A percentile compares a stretch with the other conserved stretches of the same genome.
phyloP scores from a whole-genome alignment of 1,140 invertebrate species.

The Coptotermes formosanus region DNA sequence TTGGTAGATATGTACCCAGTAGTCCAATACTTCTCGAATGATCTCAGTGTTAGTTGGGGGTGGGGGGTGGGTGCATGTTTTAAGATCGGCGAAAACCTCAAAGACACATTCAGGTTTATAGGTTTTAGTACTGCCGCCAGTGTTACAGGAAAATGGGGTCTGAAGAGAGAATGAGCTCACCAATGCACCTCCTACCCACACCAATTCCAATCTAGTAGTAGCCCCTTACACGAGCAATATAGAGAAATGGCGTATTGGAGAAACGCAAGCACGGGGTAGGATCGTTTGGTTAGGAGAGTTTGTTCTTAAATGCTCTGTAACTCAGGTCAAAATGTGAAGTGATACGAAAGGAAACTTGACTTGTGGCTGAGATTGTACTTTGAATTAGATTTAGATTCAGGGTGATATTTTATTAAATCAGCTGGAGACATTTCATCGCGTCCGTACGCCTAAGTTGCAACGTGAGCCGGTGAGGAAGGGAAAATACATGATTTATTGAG shows the following conservation, averaged over 20 bases:
- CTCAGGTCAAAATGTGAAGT: too few relatives aligned
- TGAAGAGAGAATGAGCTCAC: neutral
- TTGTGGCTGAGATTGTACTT: too few relatives aligned
- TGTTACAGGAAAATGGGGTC: neutral
- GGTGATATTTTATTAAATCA: too few relatives aligned
- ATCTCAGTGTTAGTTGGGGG: neutral
- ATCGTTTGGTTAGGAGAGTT: neutral
- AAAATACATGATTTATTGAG: too few relatives aligned
- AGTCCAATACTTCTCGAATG: neutral
- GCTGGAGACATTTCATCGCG: too few relatives aligned
- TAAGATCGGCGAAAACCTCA: neutral
- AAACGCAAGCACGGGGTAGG: neutral
- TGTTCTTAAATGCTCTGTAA: neutral
- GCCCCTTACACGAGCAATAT: neutral
- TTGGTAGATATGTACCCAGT: neutral
- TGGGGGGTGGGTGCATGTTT: neutral
- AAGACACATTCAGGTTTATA: neutral
- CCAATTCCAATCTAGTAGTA: neutral
- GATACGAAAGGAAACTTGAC: too few relatives aligned
- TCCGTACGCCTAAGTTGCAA: too few relatives aligned
- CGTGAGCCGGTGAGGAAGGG: too few relatives aligned
- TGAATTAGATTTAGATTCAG: too few relatives aligned
- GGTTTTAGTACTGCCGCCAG: neutral
- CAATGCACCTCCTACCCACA: neutral
- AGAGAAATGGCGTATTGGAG: constrained; percentile 9